These are phyloP conservation scores for Bacillus rossius DNA, from an alignment of 1,140 invertebrate species.

Conservation along the genomic window DNA sequence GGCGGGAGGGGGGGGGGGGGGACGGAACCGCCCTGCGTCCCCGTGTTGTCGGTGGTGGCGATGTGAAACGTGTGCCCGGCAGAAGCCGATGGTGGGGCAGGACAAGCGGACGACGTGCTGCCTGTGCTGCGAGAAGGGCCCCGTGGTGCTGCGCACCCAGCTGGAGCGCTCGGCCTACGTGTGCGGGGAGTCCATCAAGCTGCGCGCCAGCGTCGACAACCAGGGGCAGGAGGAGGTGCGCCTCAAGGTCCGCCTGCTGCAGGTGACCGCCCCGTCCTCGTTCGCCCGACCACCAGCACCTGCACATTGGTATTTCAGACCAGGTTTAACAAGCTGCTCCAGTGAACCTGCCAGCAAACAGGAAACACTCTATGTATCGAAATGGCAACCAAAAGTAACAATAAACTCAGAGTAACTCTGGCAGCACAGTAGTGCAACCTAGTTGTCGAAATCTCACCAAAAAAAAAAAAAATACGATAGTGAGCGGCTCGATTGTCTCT, in stretches of 20 bases:
- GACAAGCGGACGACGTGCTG: slow-evolving; percentile 66
- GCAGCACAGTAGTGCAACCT: background rate
- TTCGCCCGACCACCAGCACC: too few relatives aligned
- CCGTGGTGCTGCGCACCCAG: slow-evolving; percentile 60
- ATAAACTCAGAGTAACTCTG: background rate
- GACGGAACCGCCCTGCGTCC: too few relatives aligned
- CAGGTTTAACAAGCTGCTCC: too few relatives aligned
- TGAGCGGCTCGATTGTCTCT: too few relatives aligned
- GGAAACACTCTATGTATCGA: too few relatives aligned
- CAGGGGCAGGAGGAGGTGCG: slow-evolving; percentile 65
- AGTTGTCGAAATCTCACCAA: too few relatives aligned
- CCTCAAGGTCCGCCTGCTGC: slow-evolving; percentile 63
- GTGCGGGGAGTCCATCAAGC: slow-evolving; percentile 70
- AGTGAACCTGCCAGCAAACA: too few relatives aligned
- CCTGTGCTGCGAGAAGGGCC: slow-evolving; percentile 68
- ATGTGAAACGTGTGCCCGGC: slow-evolving; percentile 30
- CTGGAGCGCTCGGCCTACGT: slow-evolving; percentile 75
- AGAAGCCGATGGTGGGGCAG: slow-evolving; percentile 68
- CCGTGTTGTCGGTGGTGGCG: too few relatives aligned
- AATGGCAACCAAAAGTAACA: too few relatives aligned
- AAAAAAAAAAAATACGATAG: too few relatives aligned
- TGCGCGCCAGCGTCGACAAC: slow-evolving; percentile 74
- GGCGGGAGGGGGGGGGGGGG: too few relatives aligned
- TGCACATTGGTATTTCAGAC: too few relatives aligned
- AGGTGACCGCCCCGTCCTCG: slow-evolving; percentile 43